These are phyloP conservation scores for Coracopsis vasa DNA, from an alignment of 2,113 vertebrate genomes.

Conservation along the genomic window DNA sequence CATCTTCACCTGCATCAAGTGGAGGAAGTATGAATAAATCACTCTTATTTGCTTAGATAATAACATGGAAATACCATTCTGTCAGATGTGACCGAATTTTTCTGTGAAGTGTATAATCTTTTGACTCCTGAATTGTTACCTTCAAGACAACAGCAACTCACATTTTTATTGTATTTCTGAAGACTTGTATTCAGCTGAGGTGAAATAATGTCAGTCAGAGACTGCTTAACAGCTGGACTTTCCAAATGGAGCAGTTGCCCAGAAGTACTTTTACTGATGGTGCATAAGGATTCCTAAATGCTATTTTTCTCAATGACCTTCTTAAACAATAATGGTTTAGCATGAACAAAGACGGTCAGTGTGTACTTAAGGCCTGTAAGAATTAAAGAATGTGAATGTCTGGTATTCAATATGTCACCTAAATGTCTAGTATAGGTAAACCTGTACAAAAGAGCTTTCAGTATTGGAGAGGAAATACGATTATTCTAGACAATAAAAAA, in stretches of 20 bases:
- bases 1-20: slow-evolving; percentile 62
- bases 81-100: neutral
- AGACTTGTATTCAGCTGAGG: neutral
- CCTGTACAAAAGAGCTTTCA: neutral
- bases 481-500: neutral
- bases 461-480: neutral
- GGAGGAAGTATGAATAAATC: slow-evolving; percentile 28
- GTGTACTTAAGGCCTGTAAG: neutral
- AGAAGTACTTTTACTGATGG: slow-evolving; percentile 15
- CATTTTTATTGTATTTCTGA: neutral
- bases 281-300: neutral
- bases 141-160: neutral
- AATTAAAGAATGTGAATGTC: neutral
- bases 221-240: neutral
- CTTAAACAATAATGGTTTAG: slow-evolving; percentile 14
- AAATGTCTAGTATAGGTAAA: neutral
- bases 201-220: neutral
- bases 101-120: neutral
- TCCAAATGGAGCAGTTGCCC: neutral
- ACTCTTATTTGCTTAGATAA: neutral
- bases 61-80: neutral
- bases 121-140: neutral
- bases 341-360: neutral
- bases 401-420: neutral
- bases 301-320: neutral